Conservation (phyloP, 2,113 vertebrate genomes). For the Mormyrus iriodes region DNA sequence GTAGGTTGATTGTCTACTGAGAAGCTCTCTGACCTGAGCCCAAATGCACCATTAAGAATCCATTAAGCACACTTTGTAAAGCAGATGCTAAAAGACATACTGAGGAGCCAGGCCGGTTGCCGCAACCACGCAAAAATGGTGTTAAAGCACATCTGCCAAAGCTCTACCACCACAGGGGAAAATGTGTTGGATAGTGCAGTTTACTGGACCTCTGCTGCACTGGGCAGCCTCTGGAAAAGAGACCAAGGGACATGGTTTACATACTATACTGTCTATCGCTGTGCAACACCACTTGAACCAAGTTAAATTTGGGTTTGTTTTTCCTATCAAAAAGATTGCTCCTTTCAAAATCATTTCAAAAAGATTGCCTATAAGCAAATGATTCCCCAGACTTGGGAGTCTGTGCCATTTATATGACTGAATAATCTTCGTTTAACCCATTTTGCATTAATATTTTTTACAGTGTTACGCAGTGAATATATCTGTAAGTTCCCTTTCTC, state of each 20-base stretch:
- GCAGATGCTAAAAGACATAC: neutral
- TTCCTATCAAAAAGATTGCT: neutral
- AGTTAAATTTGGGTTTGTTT: constrained; percentile 5
- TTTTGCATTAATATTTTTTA: constrained; percentile 8
- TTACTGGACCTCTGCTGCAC: neutral
- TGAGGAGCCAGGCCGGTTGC: neutral
- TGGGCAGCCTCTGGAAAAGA: neutral
- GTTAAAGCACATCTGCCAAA: neutral
- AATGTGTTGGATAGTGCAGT: neutral
- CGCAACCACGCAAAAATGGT: neutral
- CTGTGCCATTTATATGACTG: constrained; percentile 1
- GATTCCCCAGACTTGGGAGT: constrained; percentile 12
- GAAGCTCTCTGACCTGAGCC: neutral
- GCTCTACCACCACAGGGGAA: neutral
- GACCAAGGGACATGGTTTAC: constrained; percentile 15
- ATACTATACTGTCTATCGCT: constrained; percentile 21
- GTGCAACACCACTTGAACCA: constrained; percentile 4
- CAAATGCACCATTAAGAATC: constrained; percentile 8
- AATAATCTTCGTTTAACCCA: neutral
- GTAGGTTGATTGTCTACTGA: neutral
- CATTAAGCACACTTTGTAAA: neutral
- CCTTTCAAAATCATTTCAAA: too few species aligned
- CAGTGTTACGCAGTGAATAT: constrained; percentile 19
- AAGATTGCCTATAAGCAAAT: constrained; percentile 7
- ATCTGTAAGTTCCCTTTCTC: constrained; percentile 27